A percentile compares a stretch with the other conserved stretches of the same genome.
phyloP scores from a whole-genome alignment of 30 jellyfish, hydroid and myxozoan genomes.

The Hydractinia echinata region DNA sequence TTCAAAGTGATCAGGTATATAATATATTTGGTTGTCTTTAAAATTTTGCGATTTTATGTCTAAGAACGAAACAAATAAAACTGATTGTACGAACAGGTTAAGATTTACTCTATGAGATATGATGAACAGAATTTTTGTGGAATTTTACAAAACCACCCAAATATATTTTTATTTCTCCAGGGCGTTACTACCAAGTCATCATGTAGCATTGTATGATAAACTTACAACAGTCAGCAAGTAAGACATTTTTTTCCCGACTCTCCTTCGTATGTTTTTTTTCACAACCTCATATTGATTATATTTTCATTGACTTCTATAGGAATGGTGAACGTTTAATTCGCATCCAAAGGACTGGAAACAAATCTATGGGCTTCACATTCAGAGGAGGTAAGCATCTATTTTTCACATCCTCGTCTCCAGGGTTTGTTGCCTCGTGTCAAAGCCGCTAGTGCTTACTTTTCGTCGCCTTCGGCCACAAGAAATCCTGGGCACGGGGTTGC shows the following conservation, averaged over 20 bases:
- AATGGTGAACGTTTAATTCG: conserved; percentile 80
- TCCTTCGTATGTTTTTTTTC: neutral
- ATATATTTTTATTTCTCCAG: no score
- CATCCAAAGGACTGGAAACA: conserved; percentile 57
- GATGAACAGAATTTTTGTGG: no score
- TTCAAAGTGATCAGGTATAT: conserved; percentile 3
- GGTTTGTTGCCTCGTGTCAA: neutral
- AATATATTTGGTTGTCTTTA: neutral
- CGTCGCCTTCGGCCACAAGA: no score
- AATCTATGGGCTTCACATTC: conserved; percentile 68
- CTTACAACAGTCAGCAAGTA: neutral
- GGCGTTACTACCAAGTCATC: no score
- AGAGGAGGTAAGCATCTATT: conserved; percentile 84
- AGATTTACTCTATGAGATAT: no score
- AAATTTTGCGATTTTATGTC: neutral
- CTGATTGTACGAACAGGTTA: no score
- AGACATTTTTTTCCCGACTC: neutral
- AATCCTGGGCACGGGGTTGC: no score
- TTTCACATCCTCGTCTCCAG: neutral
- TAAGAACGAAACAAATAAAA: no score
- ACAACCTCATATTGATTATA: neutral
- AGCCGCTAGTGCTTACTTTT: no score
- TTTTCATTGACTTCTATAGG: conserved; percentile 13
- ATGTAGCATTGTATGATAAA: neutral
- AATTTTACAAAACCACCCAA: no score